These are phyloP conservation scores for Acanthaster planci DNA, from an alignment of 35 echinoderm and acorn worm species.

Conservation along the genomic window DNA sequence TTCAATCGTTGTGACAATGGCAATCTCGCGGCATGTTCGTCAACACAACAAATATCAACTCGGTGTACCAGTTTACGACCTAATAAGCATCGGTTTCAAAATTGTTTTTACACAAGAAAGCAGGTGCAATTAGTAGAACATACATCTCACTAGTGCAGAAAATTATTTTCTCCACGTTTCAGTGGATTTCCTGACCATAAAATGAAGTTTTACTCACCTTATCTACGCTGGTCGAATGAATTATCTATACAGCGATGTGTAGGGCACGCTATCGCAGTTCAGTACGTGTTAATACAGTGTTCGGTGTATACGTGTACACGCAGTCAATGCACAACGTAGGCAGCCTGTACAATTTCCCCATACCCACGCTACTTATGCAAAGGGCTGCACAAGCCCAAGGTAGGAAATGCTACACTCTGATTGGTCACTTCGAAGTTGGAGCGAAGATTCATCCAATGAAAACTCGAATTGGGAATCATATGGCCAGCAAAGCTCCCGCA, in stretches of 20 bases:
- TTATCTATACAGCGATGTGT: background rate
- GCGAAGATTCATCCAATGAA: conserved; percentile 83
- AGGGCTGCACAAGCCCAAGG: conserved; percentile 43
- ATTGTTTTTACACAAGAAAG: background rate
- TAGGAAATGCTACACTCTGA: conserved; percentile 41
- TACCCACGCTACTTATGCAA: conserved; percentile 87
- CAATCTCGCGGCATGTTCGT: background rate
- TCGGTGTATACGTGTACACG: background rate
- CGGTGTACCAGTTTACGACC: background rate
- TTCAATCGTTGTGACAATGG: conserved; percentile 10
- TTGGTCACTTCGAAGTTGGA: conserved; percentile 78
- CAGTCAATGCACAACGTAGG: conserved; percentile 45
- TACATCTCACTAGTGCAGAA: background rate
- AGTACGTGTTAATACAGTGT: conserved; percentile 29
- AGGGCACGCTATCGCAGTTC: conserved; percentile 15
- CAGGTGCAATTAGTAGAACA: conserved; percentile 16
- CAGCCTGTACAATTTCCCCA: conserved; percentile 15
- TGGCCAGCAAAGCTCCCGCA: conserved; percentile 3
- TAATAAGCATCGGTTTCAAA: conserved; percentile 3
- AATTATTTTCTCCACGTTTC: background rate
- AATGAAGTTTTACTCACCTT: conserved; percentile 48
- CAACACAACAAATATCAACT: conserved; percentile 3
- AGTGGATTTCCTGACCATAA: background rate
- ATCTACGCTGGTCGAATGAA: background rate
- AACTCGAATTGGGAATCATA: conserved; percentile 26